These are phyloP conservation scores for Psilopogon haemacephalus DNA, from an alignment of 2,113 vertebrate species.

Conservation along the genomic window DNA sequence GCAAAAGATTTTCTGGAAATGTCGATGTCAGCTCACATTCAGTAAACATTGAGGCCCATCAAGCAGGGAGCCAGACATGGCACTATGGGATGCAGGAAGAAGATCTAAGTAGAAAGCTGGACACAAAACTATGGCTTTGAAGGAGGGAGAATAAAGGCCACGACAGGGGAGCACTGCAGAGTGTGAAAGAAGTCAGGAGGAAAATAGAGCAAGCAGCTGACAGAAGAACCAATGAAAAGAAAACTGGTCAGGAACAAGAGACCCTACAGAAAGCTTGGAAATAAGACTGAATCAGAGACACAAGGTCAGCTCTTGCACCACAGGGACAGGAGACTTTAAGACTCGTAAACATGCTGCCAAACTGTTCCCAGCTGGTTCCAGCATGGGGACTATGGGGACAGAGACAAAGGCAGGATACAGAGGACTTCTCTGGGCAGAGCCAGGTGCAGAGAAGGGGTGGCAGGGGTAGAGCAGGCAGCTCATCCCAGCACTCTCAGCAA, in stretches of 20 bases:
- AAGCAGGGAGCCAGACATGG: not conserved
- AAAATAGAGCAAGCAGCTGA: not conserved
- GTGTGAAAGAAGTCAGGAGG: not conserved
- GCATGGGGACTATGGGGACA: not conserved
- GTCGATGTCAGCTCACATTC: not conserved
- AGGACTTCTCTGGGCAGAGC: not conserved
- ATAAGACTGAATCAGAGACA: not conserved
- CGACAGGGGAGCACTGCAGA: not conserved
- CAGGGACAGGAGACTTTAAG: not conserved
- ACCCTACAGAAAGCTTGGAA: not conserved
- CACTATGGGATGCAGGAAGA: not conserved
- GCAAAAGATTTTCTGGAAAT: not conserved
- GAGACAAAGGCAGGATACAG: not conserved
- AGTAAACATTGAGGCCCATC: not conserved
- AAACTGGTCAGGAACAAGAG: not conserved
- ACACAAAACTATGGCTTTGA: not conserved
- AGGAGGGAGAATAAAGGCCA: not conserved
- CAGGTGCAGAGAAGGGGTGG: accelerated
- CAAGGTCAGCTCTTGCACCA: not conserved
- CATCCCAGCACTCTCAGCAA: not conserved
- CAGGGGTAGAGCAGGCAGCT: not conserved
- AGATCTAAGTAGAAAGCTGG: not conserved
- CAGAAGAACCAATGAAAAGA: not conserved
- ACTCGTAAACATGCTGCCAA: accelerated
- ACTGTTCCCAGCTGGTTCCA: not conserved